phyloP scores from a whole-genome alignment of 2,113 vertebrate genomes.

The Glaucomys volans region DNA sequence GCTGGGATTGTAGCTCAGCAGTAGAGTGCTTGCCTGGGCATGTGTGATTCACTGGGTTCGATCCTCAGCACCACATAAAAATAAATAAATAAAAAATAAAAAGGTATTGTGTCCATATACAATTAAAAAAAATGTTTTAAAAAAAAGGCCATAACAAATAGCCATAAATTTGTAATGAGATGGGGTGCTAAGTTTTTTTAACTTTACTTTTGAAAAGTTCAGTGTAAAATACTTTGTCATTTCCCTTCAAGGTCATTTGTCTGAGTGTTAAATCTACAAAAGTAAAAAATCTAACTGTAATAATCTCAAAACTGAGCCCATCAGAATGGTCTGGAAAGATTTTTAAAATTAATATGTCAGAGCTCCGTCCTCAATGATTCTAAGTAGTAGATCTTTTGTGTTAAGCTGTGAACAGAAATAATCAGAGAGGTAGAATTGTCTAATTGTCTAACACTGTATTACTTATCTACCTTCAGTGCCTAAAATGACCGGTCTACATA shows the following conservation, averaged over 20 bases:
- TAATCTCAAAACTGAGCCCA: not conserved
- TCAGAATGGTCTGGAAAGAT: not conserved
- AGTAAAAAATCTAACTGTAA: not conserved
- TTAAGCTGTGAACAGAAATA: conserved; percentile 21
- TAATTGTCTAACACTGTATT: not conserved
- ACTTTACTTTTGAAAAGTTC: not conserved
- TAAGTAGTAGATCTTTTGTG: not conserved
- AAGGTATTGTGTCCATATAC: too few relatives aligned
- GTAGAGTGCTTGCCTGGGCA: too few relatives aligned
- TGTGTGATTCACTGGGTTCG: too few relatives aligned
- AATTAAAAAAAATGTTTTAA: too few relatives aligned
- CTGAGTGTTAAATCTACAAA: not conserved
- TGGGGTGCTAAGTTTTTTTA: not conserved
- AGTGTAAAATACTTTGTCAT: not conserved
- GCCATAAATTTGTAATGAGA: not conserved
- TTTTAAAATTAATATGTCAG: not conserved
- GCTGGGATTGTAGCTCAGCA: too few relatives aligned
- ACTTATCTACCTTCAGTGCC: conserved; percentile 5
- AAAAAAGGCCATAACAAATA: not conserved
- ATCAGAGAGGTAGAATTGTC: not conserved
- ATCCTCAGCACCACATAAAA: too few relatives aligned
- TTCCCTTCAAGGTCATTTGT: not conserved
- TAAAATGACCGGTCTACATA: conserved; percentile 8
- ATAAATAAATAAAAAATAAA: too few relatives aligned
- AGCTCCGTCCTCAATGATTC: not conserved